Evolutionary conservation across 2,113 vertebrate species (phyloP).

Genomic region (Xiphophorus hellerii): DNA sequence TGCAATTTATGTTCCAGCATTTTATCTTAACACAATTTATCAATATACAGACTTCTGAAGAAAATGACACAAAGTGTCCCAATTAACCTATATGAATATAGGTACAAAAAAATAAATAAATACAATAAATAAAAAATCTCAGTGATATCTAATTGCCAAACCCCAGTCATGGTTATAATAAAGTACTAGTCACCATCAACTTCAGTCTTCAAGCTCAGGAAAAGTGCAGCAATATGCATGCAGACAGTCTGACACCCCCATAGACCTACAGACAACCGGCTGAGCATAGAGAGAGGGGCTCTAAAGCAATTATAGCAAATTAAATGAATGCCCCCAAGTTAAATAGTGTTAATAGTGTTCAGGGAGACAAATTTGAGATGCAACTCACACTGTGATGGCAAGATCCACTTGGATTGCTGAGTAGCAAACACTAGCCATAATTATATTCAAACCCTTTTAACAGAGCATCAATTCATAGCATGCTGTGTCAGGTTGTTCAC

Average conservation of each 20-base stretch:
- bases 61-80: background rate
- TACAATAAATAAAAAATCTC: too few relatives aligned
- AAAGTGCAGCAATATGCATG: slow-evolving; percentile 32
- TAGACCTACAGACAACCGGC: slow-evolving; percentile 63
- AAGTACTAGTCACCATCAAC: slow-evolving; percentile 1
- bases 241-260: slow-evolving; percentile 41
- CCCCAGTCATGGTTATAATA: slow-evolving; percentile 4
- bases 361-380: slow-evolving; percentile 72
- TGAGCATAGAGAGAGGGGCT: slow-evolving; percentile 65
- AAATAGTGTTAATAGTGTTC: slow-evolving; percentile 77
- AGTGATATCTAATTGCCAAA: background rate
- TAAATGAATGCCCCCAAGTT: slow-evolving; percentile 76
- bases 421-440: slow-evolving; percentile 71
- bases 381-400: slow-evolving; percentile 69
- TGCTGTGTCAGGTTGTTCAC: slow-evolving; percentile 65
- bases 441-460: slow-evolving; percentile 73
- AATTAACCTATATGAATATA: background rate
- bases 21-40: background rate
- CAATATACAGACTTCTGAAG: background rate
- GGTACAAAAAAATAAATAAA: background rate
- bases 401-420: slow-evolving; percentile 69
- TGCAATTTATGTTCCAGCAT: too few relatives aligned
- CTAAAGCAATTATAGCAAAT: slow-evolving; percentile 77
- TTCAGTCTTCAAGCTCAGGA: slow-evolving; percentile 22
- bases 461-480: slow-evolving; percentile 67